These are phyloP conservation scores for Antheraea mylitta DNA, from an alignment of 1,140 invertebrate species.

Conservation along the genomic window DNA sequence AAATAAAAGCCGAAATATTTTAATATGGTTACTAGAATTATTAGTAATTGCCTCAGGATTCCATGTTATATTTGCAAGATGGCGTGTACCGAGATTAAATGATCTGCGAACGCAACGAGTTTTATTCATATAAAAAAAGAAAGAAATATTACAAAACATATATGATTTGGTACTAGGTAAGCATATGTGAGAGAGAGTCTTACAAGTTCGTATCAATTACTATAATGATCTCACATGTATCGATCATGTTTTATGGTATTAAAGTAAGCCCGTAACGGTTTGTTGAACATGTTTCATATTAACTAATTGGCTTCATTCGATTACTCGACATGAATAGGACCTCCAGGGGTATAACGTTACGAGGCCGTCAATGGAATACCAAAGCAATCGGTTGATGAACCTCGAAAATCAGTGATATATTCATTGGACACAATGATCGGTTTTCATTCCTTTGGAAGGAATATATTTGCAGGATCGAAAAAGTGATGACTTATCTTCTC, in stretches of 20 bases:
- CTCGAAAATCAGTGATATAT: neutral
- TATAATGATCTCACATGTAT: constrained; percentile 4
- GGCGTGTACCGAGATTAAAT: no score
- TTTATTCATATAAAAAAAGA: no score
- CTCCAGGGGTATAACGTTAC: neutral
- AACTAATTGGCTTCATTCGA: neutral
- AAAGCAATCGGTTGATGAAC: neutral
- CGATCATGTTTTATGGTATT: neutral
- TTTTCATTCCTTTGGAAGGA: no score
- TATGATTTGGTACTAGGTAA: neutral
- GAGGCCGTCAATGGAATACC: neutral
- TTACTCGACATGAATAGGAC: neutral
- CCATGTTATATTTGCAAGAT: no score
- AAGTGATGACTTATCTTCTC: no score
- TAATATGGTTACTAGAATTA: no score
- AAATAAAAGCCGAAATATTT: no score
- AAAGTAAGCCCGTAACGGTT: neutral
- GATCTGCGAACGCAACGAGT: no score
- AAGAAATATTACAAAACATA: no score
- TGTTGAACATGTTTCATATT: constrained; percentile 1
- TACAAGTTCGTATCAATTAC: neutral
- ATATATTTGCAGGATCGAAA: no score
- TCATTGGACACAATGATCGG: no score
- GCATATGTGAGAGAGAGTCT: neutral
- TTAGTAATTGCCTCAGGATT: no score